Conservation (phyloP, 1,140 invertebrate genomes). For the Gyrodactylus salaris region DNA sequence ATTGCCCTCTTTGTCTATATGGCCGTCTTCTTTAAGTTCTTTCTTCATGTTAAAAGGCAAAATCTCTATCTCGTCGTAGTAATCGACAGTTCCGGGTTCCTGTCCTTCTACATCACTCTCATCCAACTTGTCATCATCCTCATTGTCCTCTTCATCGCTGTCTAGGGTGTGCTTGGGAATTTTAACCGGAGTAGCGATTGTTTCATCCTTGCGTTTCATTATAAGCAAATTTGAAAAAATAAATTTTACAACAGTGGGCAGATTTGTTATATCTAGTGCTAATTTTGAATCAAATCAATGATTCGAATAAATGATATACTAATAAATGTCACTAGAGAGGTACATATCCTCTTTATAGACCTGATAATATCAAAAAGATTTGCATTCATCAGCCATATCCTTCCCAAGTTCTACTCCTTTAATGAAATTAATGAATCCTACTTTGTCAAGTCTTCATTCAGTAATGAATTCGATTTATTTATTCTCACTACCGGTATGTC, state of each 20-base stretch:
- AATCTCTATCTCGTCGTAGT: background rate
- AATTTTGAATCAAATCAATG: background rate
- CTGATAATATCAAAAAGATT: background rate
- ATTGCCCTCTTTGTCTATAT: background rate
- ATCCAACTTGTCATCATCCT: background rate
- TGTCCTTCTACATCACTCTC: background rate
- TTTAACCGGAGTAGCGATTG: background rate
- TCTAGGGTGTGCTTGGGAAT: background rate
- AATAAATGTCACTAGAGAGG: background rate
- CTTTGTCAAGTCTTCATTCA: too few species aligned
- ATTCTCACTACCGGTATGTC: background rate
- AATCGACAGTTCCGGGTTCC: background rate
- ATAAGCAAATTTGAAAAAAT: background rate
- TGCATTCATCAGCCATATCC: too few species aligned
- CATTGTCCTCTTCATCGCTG: background rate
- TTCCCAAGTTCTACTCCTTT: too few species aligned
- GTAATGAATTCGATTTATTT: background rate
- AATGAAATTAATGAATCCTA: too few species aligned
- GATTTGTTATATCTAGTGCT: background rate
- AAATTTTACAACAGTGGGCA: background rate
- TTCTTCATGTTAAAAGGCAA: background rate
- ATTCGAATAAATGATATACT: background rate
- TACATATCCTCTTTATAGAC: background rate
- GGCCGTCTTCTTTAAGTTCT: background rate
- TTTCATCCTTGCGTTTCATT: background rate